Conservation (phyloP, 1,140 invertebrate genomes). For the Bombus superbus region DNA sequence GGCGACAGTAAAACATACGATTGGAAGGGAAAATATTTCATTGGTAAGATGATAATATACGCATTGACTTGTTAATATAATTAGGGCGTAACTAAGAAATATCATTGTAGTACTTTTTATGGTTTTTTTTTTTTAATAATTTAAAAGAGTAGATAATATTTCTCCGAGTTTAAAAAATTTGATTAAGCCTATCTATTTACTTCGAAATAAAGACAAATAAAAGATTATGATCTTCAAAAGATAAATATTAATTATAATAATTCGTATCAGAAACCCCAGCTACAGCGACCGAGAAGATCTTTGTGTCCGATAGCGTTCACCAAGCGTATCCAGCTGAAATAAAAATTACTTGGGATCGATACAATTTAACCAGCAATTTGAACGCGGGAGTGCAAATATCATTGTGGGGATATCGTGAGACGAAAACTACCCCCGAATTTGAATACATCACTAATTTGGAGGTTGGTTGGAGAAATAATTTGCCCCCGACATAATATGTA, state of each 20-base stretch:
- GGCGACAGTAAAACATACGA: constrained; percentile 90
- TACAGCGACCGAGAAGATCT: constrained; percentile 92
- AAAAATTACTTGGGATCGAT: constrained; percentile 90
- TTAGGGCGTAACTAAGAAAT: no score
- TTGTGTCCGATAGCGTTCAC: constrained; percentile 88
- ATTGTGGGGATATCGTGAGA: constrained; percentile 93
- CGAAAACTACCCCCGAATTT: constrained; percentile 88
- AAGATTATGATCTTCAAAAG: not conserved
- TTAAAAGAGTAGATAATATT: no score
- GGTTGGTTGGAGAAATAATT: constrained; percentile 37
- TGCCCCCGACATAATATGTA: not conserved
- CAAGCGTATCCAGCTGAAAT: constrained; percentile 88
- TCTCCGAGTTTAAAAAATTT: not conserved
- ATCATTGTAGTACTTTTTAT: no score
- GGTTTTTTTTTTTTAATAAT: no score
- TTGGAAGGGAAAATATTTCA: constrained; percentile 96
- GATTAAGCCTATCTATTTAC: not conserved
- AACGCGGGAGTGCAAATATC: constrained; percentile 91
- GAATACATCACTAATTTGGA: constrained; percentile 85
- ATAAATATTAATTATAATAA: constrained; percentile 1
- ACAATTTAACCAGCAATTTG: constrained; percentile 92
- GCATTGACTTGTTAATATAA: no score
- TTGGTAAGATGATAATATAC: constrained; percentile 86
- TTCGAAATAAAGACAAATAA: not conserved
- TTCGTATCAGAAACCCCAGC: constrained; percentile 90